Conservation (phyloP, 2,797 vertebrate genomes). For the Chaunax sp. region DNA sequence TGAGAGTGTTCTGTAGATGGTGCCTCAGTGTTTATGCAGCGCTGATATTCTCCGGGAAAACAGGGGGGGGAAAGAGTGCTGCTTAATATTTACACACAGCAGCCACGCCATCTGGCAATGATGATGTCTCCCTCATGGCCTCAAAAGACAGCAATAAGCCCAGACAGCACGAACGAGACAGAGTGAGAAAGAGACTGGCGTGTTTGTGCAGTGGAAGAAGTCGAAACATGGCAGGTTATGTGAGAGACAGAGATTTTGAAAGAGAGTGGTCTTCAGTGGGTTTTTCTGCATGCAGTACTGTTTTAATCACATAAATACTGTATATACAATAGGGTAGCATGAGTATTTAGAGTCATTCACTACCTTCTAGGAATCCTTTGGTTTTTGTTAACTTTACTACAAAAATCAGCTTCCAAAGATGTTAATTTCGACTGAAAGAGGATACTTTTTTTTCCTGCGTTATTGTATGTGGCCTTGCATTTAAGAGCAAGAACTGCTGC, state of each 20-base stretch:
- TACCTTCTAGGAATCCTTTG: neutral
- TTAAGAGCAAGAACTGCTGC: too few relatives aligned
- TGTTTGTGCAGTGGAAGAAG: slow-evolving; percentile 44
- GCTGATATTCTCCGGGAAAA: slow-evolving; percentile 71
- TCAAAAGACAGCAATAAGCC: slow-evolving; percentile 73
- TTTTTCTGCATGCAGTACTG: too few relatives aligned
- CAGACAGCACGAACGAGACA: slow-evolving; percentile 27
- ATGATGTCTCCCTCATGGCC: slow-evolving; percentile 75
- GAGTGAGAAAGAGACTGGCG: slow-evolving; percentile 53
- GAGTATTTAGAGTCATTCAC: too few relatives aligned
- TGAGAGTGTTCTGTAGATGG: slow-evolving; percentile 45
- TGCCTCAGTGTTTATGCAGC: slow-evolving; percentile 71
- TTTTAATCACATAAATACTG: too few relatives aligned
- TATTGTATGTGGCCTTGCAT: neutral
- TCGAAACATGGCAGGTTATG: slow-evolving; percentile 47
- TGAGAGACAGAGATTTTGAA: slow-evolving; percentile 30
- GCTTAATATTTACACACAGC: slow-evolving; percentile 82
- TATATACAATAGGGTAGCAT: too few relatives aligned
- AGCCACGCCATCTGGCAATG: slow-evolving; percentile 67
- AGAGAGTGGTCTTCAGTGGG: too few relatives aligned
- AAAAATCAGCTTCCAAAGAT: neutral
- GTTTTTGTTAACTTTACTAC: neutral
- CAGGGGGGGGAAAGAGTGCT: slow-evolving; percentile 41
- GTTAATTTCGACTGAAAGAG: too few relatives aligned
- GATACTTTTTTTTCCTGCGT: too few relatives aligned